A percentile compares a stretch with the other conserved stretches of the same genome.
phyloP scores from a whole-genome alignment of 2,113 vertebrate genomes.

The Nothocercus julius region DNA sequence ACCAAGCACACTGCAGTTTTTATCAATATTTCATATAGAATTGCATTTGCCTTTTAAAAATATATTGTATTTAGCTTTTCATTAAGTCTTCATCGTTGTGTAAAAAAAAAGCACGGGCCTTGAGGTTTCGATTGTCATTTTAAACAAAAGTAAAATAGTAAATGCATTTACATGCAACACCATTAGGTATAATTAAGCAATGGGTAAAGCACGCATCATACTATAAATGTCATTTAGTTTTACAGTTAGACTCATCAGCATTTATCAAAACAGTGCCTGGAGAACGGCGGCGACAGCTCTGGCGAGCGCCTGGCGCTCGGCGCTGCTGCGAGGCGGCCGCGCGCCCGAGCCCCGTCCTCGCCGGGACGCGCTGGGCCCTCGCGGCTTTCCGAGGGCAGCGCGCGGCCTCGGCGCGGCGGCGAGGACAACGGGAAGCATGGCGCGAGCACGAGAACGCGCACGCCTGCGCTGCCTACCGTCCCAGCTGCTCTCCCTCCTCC shows the following conservation, averaged over 20 bases:
- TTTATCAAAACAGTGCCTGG: slow-evolving; percentile 80
- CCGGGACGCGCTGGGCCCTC: too few relatives aligned
- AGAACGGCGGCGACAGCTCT: too few relatives aligned
- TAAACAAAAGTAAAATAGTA: slow-evolving; percentile 75
- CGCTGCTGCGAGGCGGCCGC: too few relatives aligned
- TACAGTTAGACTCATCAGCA: slow-evolving; percentile 83
- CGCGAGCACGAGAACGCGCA: too few relatives aligned
- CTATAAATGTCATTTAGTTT: slow-evolving; percentile 81
- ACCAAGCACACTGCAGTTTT: slow-evolving; percentile 3
- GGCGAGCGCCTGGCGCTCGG: too few relatives aligned
- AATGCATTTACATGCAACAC: slow-evolving; percentile 72
- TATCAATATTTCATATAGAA: slow-evolving; percentile 53
- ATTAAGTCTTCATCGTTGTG: slow-evolving; percentile 72
- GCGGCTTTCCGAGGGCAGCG: too few relatives aligned
- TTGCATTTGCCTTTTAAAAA: slow-evolving; percentile 62
- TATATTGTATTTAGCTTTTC: slow-evolving; percentile 73
- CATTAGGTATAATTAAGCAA: slow-evolving; percentile 80
- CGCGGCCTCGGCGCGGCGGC: too few relatives aligned
- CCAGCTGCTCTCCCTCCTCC: too few relatives aligned
- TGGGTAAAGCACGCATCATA: slow-evolving; percentile 72
- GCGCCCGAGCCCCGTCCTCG: too few relatives aligned
- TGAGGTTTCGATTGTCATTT: slow-evolving; percentile 71
- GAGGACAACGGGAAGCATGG: too few relatives aligned
- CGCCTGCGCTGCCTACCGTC: too few relatives aligned
- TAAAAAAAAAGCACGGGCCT: slow-evolving; percentile 51